A percentile compares a stretch with the other conserved stretches of the same genome.
These are phyloP conservation scores for Bombus impatiens DNA, from an alignment of 1,140 invertebrate species.

Conservation along the genomic window DNA sequence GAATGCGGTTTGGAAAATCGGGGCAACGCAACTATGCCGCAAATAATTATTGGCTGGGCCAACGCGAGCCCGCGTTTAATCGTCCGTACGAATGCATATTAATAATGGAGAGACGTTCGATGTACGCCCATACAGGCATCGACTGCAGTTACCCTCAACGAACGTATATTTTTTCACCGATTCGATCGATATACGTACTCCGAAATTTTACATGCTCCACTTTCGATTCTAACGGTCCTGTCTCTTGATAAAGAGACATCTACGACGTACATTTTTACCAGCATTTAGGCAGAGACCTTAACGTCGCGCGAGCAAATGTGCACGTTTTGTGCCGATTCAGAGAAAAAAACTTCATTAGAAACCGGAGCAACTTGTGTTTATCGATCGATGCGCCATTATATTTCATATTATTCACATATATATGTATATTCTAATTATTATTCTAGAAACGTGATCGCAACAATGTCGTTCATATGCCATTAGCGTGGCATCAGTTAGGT, in stretches of 20 bases:
- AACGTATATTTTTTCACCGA: conserved; percentile 52
- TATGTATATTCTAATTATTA: no score
- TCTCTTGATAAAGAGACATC: conserved; percentile 7
- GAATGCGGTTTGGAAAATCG: conserved; percentile 62
- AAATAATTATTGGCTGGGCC: conserved; percentile 64
- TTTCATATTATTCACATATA: no score
- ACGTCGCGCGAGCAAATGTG: no score
- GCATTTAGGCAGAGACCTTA: no score
- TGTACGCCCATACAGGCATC: conserved; percentile 21
- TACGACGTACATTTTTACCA: no score
- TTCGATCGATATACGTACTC: conserved; percentile 48
- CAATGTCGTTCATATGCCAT: no score
- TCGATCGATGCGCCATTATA: no score
- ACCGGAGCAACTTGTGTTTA: no score
- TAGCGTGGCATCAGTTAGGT: no score
- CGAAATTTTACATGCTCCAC: conserved; percentile 49
- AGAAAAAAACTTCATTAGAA: no score
- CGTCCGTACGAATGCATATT: conserved; percentile 66
- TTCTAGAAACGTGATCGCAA: no score
- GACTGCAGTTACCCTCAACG: conserved; percentile 54
- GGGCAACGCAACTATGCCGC: conserved; percentile 63
- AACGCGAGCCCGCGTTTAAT: conserved; percentile 62
- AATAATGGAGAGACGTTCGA: conserved; percentile 59
- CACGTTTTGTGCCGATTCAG: background rate
- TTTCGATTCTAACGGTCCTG: conserved; percentile 30